Percentiles rank a stretch among this genome's conserved stretches.
These are phyloP conservation scores for Acanthis flammea DNA, from an alignment of 2,797 vertebrate genomes.

Conservation along the genomic window DNA sequence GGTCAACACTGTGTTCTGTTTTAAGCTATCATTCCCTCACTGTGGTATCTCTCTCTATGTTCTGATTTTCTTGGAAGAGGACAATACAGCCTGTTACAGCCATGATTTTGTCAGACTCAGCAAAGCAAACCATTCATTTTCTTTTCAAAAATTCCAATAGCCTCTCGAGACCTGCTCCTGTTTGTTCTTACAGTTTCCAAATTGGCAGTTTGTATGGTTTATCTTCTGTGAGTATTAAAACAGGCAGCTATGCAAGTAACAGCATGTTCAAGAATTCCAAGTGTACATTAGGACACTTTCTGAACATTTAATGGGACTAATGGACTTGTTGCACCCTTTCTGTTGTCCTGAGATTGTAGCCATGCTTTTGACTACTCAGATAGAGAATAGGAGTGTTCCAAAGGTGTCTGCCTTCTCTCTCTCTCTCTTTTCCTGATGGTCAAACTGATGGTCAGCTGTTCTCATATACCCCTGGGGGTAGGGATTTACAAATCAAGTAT, in stretches of 20 bases:
- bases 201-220: neutral
- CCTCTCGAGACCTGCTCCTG: neutral
- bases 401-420: neutral
- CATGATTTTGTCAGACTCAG: neutral
- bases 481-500: neutral
- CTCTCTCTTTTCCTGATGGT: neutral
- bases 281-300: neutral
- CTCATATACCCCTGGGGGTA: fast-evolving
- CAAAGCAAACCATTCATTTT: neutral
- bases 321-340: neutral
- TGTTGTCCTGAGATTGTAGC: neutral
- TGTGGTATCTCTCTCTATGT: neutral
- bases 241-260: neutral
- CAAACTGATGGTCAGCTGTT: neutral
- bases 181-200: neutral
- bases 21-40: neutral
- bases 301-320: neutral
- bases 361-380: neutral
- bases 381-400: neutral
- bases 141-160: neutral
- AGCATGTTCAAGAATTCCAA: neutral
- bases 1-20: neutral
- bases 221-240: neutral
- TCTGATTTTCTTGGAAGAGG: neutral
- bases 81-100: neutral